Evolutionary conservation across 1,140 invertebrate genomes (phyloP).

Genomic region (Drosophila neocordata): DNA sequence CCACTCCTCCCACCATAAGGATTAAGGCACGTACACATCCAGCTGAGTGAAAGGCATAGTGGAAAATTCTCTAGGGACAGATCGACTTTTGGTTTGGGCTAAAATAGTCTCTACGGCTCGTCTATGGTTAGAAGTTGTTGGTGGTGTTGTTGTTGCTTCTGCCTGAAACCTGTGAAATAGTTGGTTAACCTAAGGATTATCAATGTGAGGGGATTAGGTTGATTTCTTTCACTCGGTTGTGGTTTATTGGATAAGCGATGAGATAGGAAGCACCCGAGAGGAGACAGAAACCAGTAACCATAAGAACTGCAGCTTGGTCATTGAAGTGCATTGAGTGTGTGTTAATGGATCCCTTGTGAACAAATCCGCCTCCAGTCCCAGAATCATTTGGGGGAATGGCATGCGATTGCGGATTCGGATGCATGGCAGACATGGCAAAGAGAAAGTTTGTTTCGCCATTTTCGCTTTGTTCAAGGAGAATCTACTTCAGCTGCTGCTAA

Average conservation of each 20-base stretch:
- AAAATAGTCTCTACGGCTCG: conserved; percentile 9
- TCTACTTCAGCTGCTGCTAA: conserved; percentile 34
- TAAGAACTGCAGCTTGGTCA: conserved; percentile 92
- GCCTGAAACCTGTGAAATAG: conserved; percentile 59
- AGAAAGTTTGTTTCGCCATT: conserved; percentile 69
- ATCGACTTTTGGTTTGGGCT: conserved; percentile 67
- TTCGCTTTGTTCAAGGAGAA: conserved; percentile 25
- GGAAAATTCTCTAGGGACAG: conserved; percentile 76
- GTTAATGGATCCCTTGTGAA: conserved; percentile 94
- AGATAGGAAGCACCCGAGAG: conserved; percentile 28
- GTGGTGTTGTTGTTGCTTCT: conserved; percentile 61
- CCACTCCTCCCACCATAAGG: background rate
- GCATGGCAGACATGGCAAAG: conserved; percentile 53
- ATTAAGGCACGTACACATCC: conserved; percentile 15
- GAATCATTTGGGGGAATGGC: too few species aligned
- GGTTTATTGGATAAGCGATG: conserved; percentile 39
- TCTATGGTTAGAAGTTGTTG: background rate
- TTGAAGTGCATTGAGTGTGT: conserved; percentile 94
- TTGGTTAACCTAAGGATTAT: conserved; percentile 4
- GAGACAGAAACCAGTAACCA: conserved; percentile 84
- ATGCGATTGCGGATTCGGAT: conserved; percentile 26
- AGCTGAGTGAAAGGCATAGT: conserved; percentile 54
- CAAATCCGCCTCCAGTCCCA: conserved; percentile 91
- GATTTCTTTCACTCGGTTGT: conserved; percentile 10
- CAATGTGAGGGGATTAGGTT: conserved; percentile 18